Evolutionary conservation across 2,888 invertebrate species (phyloP), one percentile per base, ranked within the genome.

Genomic region (Morpho achilles): DNA sequence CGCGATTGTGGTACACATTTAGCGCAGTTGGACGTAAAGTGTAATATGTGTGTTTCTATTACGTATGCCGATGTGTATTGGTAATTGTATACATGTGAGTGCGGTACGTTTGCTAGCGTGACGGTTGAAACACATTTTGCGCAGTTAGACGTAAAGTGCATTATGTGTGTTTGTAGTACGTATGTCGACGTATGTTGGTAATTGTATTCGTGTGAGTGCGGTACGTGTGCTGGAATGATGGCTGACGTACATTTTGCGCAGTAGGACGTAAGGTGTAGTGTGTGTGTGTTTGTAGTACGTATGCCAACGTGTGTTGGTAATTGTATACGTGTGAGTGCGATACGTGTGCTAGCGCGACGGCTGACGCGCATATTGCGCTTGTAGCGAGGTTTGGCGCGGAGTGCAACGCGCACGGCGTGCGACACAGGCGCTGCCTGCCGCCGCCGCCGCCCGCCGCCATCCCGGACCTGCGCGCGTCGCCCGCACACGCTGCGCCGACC

Each of bases 331-430:
- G 74, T 74, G 62, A 76, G 79, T 72, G 77, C 74, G 69, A 70
- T 71, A 64, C 52, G 61, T 59, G 58, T 50, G 57, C 64, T 64
- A 56, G 65, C 58, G 62, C 43, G 64, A 52, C 50, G 56, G 65
- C 57, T 62, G 54, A 67, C 67, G 65, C 66, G 65, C 58, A 67
- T 59, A 56, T 57, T 52, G 67, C 65, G 65, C 56, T 92, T 88
- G 91, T 89, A 86, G 92, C 73, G 70, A 73, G 79, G 77, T 80
- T 69, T 91, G 85, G 92, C 92, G 83, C 92, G 92, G 83, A 82
- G 73, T 92, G 95, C 91, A 96, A 96, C 94, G 94, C 92, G 92
- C 95, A 95, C 91, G 96, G 96, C 89, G 96, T 96, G 91, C 94
- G 94, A 81, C 96, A 95, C 93, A 94, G 93, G 91, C 94, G 88